These are phyloP conservation scores for Limosa lapponica DNA, from an alignment of 2,797 vertebrate species.

Conservation along the genomic window DNA sequence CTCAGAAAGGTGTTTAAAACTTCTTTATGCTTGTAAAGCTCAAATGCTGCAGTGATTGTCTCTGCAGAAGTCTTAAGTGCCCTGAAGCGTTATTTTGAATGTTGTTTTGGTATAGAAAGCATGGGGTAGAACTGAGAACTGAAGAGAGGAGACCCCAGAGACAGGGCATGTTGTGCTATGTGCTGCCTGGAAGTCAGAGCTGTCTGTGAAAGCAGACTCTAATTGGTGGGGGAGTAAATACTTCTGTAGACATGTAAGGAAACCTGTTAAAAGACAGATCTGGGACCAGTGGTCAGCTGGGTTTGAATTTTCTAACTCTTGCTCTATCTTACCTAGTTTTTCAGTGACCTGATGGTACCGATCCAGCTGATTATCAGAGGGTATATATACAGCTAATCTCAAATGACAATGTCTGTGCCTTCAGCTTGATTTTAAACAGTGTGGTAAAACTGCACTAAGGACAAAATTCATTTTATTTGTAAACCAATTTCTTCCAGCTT, in stretches of 20 bases:
- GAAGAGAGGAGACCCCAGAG: background rate
- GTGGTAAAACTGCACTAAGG: background rate
- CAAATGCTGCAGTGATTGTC: background rate
- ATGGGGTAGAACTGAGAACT: background rate
- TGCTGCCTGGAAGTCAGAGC: background rate
- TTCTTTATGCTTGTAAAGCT: background rate
- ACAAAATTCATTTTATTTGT: background rate
- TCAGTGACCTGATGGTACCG: background rate
- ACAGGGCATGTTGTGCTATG: rapidly evolving
- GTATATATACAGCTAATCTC: background rate
- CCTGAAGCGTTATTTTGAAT: background rate
- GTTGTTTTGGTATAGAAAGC: background rate
- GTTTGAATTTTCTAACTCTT: background rate
- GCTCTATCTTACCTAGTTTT: background rate
- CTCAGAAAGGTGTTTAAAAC: background rate
- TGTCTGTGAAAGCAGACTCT: background rate
- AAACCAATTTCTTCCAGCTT: background rate
- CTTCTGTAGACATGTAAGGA: background rate
- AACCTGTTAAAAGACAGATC: background rate
- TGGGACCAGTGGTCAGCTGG: background rate
- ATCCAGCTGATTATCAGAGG: background rate
- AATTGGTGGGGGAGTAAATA: background rate
- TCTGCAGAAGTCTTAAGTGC: background rate
- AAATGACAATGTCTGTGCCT: background rate
- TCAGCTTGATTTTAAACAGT: background rate